Evolutionary conservation across 2,888 invertebrate genomes (phyloP).

Genomic region (Leucophenga maculata): DNA sequence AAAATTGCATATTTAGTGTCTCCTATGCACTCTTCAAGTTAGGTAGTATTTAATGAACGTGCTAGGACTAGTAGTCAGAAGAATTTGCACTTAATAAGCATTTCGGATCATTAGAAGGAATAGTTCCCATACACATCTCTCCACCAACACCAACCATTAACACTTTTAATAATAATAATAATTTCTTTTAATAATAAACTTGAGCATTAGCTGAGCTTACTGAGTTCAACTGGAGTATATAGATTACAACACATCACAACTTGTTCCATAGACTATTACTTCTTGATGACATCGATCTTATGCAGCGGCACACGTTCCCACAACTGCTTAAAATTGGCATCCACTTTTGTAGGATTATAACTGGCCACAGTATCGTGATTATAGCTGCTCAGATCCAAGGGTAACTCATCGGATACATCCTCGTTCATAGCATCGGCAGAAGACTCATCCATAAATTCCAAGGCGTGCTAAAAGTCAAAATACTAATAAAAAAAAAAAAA

Average conservation of each 20-base stretch:
- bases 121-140: no score
- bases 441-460: constrained; percentile 17
- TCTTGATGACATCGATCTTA: constrained; percentile 10
- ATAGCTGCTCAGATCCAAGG: neutral
- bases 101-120: no score
- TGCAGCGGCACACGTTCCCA: constrained; percentile 15
- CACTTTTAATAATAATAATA: no score
- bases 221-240: neutral
- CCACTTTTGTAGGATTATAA: constrained; percentile 7
- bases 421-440: neutral
- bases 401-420: constrained; percentile 1
- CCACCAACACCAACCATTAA: no score
- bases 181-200: neutral
- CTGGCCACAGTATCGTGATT: constrained; percentile 1
- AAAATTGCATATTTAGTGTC: no score
- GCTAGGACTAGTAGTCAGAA: no score
- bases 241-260: neutral
- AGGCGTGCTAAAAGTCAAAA: neutral
- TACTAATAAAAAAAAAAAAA: no score
- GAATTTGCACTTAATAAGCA: no score
- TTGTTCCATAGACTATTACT: neutral
- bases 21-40: no score
- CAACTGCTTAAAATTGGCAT: constrained; percentile 10
- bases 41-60: no score
- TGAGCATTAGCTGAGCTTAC: neutral